Evolutionary conservation across 92 coral and sea anemone genomes (phyloP).

Genomic region (Epizoanthus rinbou): DNA sequence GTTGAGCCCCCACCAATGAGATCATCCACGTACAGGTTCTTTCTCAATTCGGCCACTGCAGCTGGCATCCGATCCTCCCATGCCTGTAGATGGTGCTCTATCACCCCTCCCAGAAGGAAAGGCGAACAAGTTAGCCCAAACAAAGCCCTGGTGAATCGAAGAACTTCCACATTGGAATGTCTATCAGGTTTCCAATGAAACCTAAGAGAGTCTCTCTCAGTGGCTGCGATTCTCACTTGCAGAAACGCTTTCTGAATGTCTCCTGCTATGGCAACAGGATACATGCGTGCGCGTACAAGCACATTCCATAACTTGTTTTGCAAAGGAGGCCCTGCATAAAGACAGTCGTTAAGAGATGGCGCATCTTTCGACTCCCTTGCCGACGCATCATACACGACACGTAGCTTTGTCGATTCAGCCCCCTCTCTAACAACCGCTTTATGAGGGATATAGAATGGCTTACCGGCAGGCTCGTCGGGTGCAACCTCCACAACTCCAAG

Average conservation of each 20-base stretch:
- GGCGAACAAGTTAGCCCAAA: conserved; percentile 1
- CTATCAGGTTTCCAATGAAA: conserved; percentile 32
- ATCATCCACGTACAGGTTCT: conserved; percentile 3
- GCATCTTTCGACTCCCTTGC: conserved; percentile 11
- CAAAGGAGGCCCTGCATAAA: conserved; percentile 22
- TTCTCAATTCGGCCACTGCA: background rate
- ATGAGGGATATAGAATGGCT: conserved; percentile 29
- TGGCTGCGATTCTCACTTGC: conserved; percentile 13
- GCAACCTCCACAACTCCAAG: conserved; percentile 11
- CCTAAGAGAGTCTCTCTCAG: conserved; percentile 30
- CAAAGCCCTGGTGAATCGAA: background rate
- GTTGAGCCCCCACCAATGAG: conserved; percentile 16
- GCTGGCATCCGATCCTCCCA: background rate
- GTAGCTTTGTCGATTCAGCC: conserved; percentile 14
- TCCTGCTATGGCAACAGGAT: background rate
- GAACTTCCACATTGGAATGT: too few species aligned
- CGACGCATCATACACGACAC: conserved; percentile 21
- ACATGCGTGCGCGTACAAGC: conserved; percentile 17
- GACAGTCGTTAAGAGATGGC: conserved; percentile 21
- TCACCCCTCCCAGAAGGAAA: conserved; percentile 1
- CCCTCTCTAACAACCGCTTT: conserved; percentile 23
- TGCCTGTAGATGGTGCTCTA: conserved; percentile 1
- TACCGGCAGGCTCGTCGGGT: background rate
- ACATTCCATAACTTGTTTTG: conserved; percentile 29
- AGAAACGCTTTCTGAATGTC: conserved; percentile 31